These are phyloP conservation scores for Tricholauxania praeusta DNA, from an alignment of 2,888 invertebrate species.

Conservation along the genomic window DNA sequence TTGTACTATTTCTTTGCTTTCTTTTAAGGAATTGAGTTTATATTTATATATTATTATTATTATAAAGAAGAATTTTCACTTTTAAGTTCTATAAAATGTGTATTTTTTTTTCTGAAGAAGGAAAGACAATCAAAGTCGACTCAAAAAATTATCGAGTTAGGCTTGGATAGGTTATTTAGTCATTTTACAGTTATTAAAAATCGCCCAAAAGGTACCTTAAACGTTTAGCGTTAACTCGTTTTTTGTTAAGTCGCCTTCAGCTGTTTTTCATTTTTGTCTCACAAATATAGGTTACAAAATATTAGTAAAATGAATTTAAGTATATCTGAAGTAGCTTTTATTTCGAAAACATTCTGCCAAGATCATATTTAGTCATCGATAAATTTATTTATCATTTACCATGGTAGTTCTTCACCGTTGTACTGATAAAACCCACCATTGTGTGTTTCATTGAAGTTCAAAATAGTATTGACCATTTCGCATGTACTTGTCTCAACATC, in stretches of 20 bases:
- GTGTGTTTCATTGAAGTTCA: slow-evolving; percentile 73
- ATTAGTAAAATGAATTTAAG: not conserved
- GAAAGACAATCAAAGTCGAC: not conserved
- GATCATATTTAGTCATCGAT: not conserved
- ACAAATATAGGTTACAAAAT: slow-evolving; percentile 24
- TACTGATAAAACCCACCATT: slow-evolving; percentile 84
- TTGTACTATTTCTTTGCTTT: slow-evolving; percentile 30
- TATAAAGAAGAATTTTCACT: slow-evolving; percentile 19
- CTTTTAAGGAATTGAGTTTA: slow-evolving; percentile 32
- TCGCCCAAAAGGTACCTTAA: too few species aligned
- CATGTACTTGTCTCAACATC: slow-evolving; percentile 77
- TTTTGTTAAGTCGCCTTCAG: slow-evolving; percentile 31
- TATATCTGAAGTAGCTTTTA: not conserved
- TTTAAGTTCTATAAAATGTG: slow-evolving; percentile 17
- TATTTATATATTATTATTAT: slow-evolving; percentile 23
- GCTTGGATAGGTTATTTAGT: not conserved
- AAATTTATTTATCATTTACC: slow-evolving; percentile 70
- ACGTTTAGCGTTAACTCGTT: slow-evolving; percentile 16
- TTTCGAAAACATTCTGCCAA: not conserved
- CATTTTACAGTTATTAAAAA: too few species aligned
- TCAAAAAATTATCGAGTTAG: slow-evolving; percentile 12
- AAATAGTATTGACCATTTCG: slow-evolving; percentile 76
- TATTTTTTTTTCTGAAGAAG: not conserved
- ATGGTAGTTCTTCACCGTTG: slow-evolving; percentile 79
- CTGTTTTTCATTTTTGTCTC: slow-evolving; percentile 28